Percentiles rank a stretch among this genome's conserved stretches.
phyloP scores from a whole-genome alignment of 2,888 invertebrate genomes.

The Agonopterix alstromeriana region DNA sequence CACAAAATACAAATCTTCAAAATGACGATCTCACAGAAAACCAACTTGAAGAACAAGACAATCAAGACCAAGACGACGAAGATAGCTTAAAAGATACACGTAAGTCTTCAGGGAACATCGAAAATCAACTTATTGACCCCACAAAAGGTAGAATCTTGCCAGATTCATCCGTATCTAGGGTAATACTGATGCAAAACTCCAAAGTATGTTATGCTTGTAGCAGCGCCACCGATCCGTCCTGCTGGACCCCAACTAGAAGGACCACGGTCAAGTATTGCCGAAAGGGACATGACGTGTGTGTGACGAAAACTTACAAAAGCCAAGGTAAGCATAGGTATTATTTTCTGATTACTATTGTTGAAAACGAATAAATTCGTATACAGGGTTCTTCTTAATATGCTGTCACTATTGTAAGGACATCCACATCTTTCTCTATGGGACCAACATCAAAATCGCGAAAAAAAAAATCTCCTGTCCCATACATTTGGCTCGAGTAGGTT shows the following conservation, averaged over 20 bases:
- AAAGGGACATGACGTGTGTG: conserved; percentile 37
- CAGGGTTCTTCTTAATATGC: too few relatives aligned
- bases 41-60: too few relatives aligned
- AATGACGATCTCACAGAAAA: too few relatives aligned
- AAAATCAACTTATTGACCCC: conserved; percentile 1
- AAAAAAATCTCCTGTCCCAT: too few relatives aligned
- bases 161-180: conserved; percentile 1
- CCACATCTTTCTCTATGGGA: too few relatives aligned
- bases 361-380: neutral
- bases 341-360: neutral
- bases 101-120: neutral
- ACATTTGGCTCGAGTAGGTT: too few relatives aligned
- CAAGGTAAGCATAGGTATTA: conserved; percentile 31
- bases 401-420: too few relatives aligned
- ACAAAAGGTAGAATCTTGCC: conserved; percentile 1
- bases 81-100: too few relatives aligned
- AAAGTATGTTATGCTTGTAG: conserved; percentile 58
- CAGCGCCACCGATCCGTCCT: conserved; percentile 39
- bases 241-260: conserved; percentile 38
- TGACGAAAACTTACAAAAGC: conserved; percentile 39
- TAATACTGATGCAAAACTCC: conserved; percentile 26
- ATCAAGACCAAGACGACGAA: too few relatives aligned
- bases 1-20: too few relatives aligned
- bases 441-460: too few relatives aligned
- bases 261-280: conserved; percentile 58